Evolutionary conservation across 2,888 invertebrate species (phyloP).

Genomic region (Fabriciana adippe): DNA sequence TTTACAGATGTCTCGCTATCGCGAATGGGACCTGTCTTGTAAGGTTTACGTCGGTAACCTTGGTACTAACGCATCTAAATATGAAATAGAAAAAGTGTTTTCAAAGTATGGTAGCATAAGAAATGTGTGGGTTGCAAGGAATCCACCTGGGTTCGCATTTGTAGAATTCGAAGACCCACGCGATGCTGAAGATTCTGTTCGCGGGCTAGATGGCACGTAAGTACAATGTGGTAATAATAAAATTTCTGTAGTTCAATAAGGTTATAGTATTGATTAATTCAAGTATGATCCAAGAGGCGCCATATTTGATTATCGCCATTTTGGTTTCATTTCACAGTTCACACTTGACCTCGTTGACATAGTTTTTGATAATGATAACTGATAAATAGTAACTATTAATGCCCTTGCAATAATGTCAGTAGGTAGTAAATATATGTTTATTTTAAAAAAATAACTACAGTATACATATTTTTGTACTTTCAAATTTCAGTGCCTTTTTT

Average conservation of each 20-base stretch:
- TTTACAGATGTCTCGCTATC: constrained; percentile 85
- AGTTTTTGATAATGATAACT: constrained; percentile 3
- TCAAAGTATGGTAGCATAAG: constrained; percentile 93
- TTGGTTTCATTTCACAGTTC: constrained; percentile 31
- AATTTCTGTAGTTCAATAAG: background rate
- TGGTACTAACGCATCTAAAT: constrained; percentile 94
- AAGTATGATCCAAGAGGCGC: constrained; percentile 13
- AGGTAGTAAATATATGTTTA: too few relatives aligned
- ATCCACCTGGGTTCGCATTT: constrained; percentile 96
- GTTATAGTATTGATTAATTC: constrained; percentile 14
- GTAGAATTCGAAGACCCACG: constrained; percentile 94
- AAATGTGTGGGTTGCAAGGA: constrained; percentile 97
- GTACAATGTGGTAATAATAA: constrained; percentile 44
- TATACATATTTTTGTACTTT: too few relatives aligned
- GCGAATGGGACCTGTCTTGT: constrained; percentile 92
- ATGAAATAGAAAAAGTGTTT: constrained; percentile 94
- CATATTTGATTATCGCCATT: constrained; percentile 40
- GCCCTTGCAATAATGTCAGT: too few relatives aligned
- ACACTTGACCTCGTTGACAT: constrained; percentile 9
- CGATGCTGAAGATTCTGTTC: constrained; percentile 93
- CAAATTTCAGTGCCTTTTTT: too few relatives aligned
- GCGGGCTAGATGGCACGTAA: constrained; percentile 89
- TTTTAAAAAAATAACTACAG: too few relatives aligned
- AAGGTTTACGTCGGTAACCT: constrained; percentile 97
- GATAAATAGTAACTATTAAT: background rate